Conservation (phyloP, 1,140 invertebrate species). For the Cydia fagiglandana region DNA sequence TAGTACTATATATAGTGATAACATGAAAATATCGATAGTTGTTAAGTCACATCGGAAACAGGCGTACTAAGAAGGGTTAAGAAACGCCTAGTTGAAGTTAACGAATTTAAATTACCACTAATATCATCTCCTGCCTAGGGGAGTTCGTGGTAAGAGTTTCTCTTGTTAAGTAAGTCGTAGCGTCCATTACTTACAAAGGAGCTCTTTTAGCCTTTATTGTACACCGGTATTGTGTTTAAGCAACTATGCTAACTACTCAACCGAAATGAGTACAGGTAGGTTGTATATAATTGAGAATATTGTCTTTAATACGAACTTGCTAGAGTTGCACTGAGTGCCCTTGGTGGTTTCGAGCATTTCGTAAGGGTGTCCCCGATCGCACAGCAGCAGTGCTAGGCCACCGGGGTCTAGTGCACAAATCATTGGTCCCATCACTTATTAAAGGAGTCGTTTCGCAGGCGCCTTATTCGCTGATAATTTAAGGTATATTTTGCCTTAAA, state of each 20-base stretch:
- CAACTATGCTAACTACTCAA: slow-evolving; percentile 23
- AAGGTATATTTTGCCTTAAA: slow-evolving; percentile 3
- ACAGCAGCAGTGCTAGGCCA: slow-evolving; percentile 3
- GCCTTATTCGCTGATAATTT: not conserved
- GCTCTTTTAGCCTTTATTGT: slow-evolving; percentile 11
- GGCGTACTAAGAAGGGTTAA: not conserved
- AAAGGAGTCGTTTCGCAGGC: slow-evolving; percentile 43
- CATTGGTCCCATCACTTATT: slow-evolving; percentile 61
- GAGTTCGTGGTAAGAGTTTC: not conserved
- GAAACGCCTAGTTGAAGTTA: not conserved
- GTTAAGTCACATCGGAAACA: not conserved
- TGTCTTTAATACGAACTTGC: slow-evolving; percentile 38
- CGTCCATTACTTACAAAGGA: slow-evolving; percentile 17
- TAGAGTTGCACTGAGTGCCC: slow-evolving; percentile 27
- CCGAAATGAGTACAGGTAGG: slow-evolving; percentile 26
- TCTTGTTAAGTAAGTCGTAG: not conserved
- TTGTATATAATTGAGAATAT: slow-evolving; percentile 37
- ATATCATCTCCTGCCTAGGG: not conserved
- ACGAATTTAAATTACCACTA: not conserved
- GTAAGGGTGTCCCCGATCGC: not conserved
- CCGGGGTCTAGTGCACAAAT: slow-evolving; percentile 32
- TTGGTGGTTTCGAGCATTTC: slow-evolving; percentile 1
- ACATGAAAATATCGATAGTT: not conserved
- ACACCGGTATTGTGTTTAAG: slow-evolving; percentile 4
- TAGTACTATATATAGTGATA: not conserved